Evolutionary conservation across 2,888 invertebrate genomes (phyloP).

Genomic region (Heliconius ismenius): DNA sequence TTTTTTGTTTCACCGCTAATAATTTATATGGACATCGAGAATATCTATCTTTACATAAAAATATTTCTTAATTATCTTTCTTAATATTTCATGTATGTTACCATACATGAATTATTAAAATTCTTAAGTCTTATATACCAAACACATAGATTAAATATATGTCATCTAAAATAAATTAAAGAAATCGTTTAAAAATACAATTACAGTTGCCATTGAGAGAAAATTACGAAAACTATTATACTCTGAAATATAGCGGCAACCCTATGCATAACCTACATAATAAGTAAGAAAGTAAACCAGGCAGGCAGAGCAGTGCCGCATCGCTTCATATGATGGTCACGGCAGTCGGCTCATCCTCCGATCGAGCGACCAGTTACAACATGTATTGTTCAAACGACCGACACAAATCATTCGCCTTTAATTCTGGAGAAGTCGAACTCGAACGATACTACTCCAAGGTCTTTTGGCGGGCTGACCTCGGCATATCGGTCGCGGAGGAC

Average conservation of each 20-base stretch:
- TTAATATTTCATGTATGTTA: neutral
- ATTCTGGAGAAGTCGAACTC: constrained; percentile 74
- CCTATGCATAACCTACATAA: constrained; percentile 34
- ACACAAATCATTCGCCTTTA: constrained; percentile 65
- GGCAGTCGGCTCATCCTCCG: constrained; percentile 36
- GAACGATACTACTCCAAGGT: constrained; percentile 78
- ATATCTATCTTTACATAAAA: too few relatives aligned
- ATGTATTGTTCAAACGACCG: constrained; percentile 54
- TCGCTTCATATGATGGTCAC: constrained; percentile 40
- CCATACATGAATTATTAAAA: too few relatives aligned
- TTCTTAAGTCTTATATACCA: neutral
- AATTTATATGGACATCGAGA: too few relatives aligned
- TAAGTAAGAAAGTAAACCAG: constrained; percentile 43
- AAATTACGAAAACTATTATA: neutral
- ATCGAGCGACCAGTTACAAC: constrained; percentile 33
- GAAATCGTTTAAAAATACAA: neutral
- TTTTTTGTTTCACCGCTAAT: too few relatives aligned
- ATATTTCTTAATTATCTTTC: too few relatives aligned
- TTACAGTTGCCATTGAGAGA: neutral
- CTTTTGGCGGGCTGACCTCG: constrained; percentile 78
- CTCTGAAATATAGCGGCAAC: constrained; percentile 3
- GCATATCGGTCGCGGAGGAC: constrained; percentile 82
- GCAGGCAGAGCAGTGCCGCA: constrained; percentile 38
- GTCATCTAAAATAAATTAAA: neutral
- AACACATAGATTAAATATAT: neutral